A percentile compares a stretch with the other conserved stretches of the same genome.
phyloP scores from a whole-genome alignment of 2,113 vertebrate species.

The Colius striatus region DNA sequence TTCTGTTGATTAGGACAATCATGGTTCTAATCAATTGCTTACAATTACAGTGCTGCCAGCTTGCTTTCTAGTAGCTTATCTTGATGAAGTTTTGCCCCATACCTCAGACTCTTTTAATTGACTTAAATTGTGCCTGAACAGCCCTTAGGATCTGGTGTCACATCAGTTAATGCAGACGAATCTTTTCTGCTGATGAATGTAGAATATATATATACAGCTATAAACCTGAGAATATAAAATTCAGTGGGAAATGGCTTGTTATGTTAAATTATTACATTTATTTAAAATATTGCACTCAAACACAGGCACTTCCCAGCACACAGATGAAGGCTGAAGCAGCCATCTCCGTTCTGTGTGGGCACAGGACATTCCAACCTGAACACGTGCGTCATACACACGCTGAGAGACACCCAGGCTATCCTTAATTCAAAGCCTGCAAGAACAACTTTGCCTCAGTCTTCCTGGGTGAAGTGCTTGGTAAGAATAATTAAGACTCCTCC shows the following conservation, averaged over 20 bases:
- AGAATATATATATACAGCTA: background rate
- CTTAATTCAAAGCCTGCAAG: background rate
- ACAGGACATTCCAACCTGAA: background rate
- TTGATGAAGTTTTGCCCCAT: constrained; percentile 2
- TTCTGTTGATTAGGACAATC: constrained; percentile 38
- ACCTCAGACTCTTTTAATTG: background rate
- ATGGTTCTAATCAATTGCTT: constrained; percentile 31
- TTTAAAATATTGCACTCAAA: background rate
- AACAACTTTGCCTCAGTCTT: background rate
- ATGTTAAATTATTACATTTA: background rate
- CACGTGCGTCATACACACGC: background rate
- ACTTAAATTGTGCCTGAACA: background rate
- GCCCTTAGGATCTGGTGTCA: background rate
- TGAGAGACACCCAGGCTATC: background rate
- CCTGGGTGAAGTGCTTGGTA: background rate
- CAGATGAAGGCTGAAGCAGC: background rate
- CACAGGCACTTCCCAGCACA: background rate
- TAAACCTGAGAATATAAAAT: background rate
- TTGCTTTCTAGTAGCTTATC: constrained; percentile 14
- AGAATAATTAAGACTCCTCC: background rate
- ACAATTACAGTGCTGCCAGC: background rate
- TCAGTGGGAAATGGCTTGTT: background rate
- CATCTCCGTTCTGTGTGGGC: background rate
- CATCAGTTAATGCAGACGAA: background rate
- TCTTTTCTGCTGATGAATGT: background rate